Conservation (phyloP, 2,113 vertebrate species). For the Mugil cephalus region DNA sequence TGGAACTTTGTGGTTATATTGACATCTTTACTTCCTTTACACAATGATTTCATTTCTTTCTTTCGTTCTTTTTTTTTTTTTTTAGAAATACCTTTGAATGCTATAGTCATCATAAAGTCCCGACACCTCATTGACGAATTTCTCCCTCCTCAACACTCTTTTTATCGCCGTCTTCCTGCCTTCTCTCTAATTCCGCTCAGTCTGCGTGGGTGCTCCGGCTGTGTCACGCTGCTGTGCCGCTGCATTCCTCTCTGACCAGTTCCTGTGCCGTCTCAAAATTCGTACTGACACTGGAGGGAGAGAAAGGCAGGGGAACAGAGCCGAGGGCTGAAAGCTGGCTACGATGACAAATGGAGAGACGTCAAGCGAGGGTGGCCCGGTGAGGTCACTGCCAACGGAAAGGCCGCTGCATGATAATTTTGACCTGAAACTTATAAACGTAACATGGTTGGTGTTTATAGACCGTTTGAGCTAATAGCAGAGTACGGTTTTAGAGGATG, state of each 20-base stretch:
- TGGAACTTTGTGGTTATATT: slow-evolving; percentile 32
- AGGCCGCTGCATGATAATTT: slow-evolving; percentile 28
- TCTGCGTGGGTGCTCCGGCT: slow-evolving; percentile 60
- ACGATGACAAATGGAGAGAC: slow-evolving; percentile 45
- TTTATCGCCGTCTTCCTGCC: slow-evolving; percentile 17
- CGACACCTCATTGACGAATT: slow-evolving; percentile 6
- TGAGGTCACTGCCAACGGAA: slow-evolving; percentile 71
- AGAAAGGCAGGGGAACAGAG: slow-evolving; percentile 20
- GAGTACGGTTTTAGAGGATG: slow-evolving; percentile 47
- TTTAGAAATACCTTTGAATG: not conserved
- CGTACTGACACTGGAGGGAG: slow-evolving; percentile 13
- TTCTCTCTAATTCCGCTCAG: slow-evolving; percentile 23
- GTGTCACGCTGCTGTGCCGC: slow-evolving; percentile 60
- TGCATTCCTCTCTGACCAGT: slow-evolving; percentile 71
- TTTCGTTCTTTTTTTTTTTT: slow-evolving; percentile 14
- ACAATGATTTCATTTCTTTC: not conserved
- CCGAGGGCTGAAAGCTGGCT: slow-evolving; percentile 32
- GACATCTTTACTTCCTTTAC: slow-evolving; percentile 24
- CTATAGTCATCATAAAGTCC: slow-evolving; percentile 32
- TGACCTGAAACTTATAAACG: slow-evolving; percentile 17
- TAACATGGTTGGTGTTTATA: slow-evolving; percentile 34
- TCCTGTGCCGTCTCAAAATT: slow-evolving; percentile 44
- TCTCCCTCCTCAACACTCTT: slow-evolving; percentile 20
- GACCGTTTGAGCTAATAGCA: slow-evolving; percentile 34
- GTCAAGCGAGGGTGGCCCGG: slow-evolving; percentile 60